Evolutionary conservation across 1,140 invertebrate species (phyloP).

Genomic region (Anastrepha ludens): DNA sequence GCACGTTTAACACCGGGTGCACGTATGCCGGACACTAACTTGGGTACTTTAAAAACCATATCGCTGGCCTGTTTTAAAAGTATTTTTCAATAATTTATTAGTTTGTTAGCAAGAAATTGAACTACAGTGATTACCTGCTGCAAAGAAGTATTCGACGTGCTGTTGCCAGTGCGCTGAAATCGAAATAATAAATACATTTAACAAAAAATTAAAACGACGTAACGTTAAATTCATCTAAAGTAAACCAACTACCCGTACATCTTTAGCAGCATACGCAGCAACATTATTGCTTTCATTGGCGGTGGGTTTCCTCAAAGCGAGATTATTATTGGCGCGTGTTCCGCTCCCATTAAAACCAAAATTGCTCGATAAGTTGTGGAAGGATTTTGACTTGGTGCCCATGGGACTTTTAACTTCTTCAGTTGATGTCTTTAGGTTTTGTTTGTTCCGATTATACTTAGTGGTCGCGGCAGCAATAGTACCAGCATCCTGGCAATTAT

Average conservation of each 20-base stretch:
- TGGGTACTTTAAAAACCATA: constrained; percentile 67
- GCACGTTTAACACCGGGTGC: constrained; percentile 62
- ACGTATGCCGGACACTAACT: constrained; percentile 65
- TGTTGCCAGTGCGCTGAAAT: neutral
- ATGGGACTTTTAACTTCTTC: constrained; percentile 70
- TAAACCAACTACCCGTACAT: constrained; percentile 3
- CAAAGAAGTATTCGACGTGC: neutral
- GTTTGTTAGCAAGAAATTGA: neutral
- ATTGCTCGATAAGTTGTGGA: constrained; percentile 67
- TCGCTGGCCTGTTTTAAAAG: constrained; percentile 59
- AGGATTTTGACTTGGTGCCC: constrained; percentile 73
- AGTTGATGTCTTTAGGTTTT: constrained; percentile 1
- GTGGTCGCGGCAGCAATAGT: neutral
- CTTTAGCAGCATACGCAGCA: neutral
- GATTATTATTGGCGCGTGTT: constrained; percentile 5
- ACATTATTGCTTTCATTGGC: neutral
- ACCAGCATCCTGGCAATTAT: neutral
- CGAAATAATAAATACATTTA: neutral
- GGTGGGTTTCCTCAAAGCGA: constrained; percentile 53
- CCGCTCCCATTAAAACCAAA: constrained; percentile 40
- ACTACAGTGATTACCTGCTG: neutral
- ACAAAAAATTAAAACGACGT: neutral
- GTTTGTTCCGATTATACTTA: constrained; percentile 8
- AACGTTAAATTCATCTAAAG: neutral
- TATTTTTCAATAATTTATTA: neutral